Evolutionary conservation across 1,140 invertebrate species (phyloP), one percentile per base, ranked within the genome.

Genomic region (Aculops lycopersici): DNA sequence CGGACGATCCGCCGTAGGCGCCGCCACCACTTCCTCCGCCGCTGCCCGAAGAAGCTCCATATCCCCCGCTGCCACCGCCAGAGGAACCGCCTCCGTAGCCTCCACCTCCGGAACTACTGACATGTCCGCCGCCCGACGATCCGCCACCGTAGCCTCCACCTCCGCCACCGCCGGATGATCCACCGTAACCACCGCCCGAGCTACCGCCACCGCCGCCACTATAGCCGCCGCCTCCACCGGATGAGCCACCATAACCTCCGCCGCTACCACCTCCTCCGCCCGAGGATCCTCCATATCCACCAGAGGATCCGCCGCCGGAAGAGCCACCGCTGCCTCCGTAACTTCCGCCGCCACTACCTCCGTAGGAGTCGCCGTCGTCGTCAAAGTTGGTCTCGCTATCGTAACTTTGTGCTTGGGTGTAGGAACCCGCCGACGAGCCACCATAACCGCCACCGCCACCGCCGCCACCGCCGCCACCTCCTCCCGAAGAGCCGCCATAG

Each of bases 101-200:
- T 43, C 41, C 41, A 41, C 41, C 38, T 14, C 41, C 41, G 20
- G 16, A 15, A 16, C 39, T 19, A n/a, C 38, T 20, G 13, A 15
- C 35, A 15, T 18, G 36, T 17, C 15, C 16, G 17, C 17, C 18
- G 21, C 35, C 19, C 2, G 17, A 37, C 13, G 5, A 17, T 13
- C 5, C n/a, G 17, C 41, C 36, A 18, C 31, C 38, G 38, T 17
- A 14, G 2, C 17, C 20, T 15, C 35, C 17, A 17, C 36, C 41
- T 21, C 5, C 8, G 37, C 20, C 41, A 16, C 21, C 24, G 15
- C 17, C 19, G 2, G 15, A n/a, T 18, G 18, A 17, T n/a, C 36
- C 36, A 19, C 37, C 37, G 21, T 20, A 15, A 19, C 21, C 18
- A 12, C 41, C 41, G 15, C 37, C 41, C 20, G 39, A 17, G 14